phyloP scores from a whole-genome alignment of 2,797 vertebrate species.

The Sebastes jordani region DNA sequence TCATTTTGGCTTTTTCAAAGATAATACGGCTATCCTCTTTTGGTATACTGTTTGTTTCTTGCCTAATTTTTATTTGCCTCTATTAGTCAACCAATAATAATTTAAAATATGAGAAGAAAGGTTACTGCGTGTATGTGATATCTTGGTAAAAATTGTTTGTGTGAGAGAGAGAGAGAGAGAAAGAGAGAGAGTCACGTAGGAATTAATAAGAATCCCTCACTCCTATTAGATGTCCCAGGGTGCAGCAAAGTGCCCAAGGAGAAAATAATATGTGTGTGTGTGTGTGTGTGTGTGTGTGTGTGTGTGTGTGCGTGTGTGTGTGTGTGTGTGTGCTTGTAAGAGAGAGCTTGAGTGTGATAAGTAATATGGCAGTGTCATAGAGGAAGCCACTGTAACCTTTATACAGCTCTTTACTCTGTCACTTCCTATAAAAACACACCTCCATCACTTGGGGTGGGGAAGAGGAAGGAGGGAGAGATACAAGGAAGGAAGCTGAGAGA shows the following conservation, averaged over 20 bases:
- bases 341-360: constrained; percentile 64
- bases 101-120: not conserved
- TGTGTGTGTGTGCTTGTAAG: constrained; percentile 1
- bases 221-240: constrained; percentile 25
- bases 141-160: not conserved
- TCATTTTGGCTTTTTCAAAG: not conserved
- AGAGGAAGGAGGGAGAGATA: constrained; percentile 10
- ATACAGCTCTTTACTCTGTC: constrained; percentile 84
- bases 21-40: not conserved
- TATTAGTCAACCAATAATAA: not conserved
- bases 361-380: constrained; percentile 80
- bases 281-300: not conserved
- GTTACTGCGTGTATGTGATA: not conserved
- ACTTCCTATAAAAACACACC: constrained; percentile 80
- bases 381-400: constrained; percentile 84
- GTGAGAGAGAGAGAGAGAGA: not conserved
- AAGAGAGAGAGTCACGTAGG: not conserved
- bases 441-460: constrained; percentile 75
- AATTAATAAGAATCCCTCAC: constrained; percentile 1
- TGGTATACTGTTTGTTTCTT: not conserved
- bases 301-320: not conserved
- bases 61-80: not conserved
- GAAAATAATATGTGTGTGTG: not conserved
- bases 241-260: constrained; percentile 27
- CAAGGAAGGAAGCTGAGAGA: constrained; percentile 1